Conservation (phyloP, 30 jellyfish, hydroid and myxozoan genomes). For the Aurelia coerulea region DNA sequence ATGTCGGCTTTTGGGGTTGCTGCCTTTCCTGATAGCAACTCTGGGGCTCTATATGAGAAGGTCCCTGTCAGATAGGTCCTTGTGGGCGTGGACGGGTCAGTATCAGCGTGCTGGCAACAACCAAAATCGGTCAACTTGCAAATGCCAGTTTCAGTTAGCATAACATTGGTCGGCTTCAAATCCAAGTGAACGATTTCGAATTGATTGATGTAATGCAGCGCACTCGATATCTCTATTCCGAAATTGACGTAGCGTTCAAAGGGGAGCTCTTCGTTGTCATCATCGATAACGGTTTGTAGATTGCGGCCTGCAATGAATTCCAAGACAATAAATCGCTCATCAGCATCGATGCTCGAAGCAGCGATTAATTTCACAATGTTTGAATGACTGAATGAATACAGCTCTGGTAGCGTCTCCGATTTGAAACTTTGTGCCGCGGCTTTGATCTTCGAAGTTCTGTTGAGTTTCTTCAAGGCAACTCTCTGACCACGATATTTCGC, state of each 20-base stretch:
- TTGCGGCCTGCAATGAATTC: constrained; percentile 85
- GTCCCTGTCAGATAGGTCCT: constrained; percentile 85
- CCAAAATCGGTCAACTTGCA: constrained; percentile 94
- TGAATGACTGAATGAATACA: constrained; percentile 61
- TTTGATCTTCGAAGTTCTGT: constrained; percentile 73
- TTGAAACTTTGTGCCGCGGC: constrained; percentile 86
- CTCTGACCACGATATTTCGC: constrained; percentile 60
- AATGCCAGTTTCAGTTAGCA: constrained; percentile 69
- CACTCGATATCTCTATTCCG: constrained; percentile 75
- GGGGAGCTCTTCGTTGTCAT: constrained; percentile 31
- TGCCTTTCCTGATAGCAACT: constrained; percentile 65
- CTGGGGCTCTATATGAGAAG: constrained; percentile 91
- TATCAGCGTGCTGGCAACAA: constrained; percentile 73
- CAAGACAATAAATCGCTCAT: constrained; percentile 54
- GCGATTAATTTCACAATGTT: constrained; percentile 71
- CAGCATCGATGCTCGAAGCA: constrained; percentile 62
- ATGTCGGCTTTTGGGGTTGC: constrained; percentile 79
- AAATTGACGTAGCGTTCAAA: constrained; percentile 26
- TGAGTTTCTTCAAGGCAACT: constrained; percentile 75
- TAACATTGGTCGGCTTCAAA: constrained; percentile 84
- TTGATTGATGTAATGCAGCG: constrained; percentile 68
- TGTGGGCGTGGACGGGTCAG: constrained; percentile 60
- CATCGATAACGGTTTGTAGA: constrained; percentile 73
- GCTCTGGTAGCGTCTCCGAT: constrained; percentile 76
- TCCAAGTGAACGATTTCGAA: constrained; percentile 79